Conservation (phyloP, 2,888 invertebrate genomes). For the Phymatocera aterrima region DNA sequence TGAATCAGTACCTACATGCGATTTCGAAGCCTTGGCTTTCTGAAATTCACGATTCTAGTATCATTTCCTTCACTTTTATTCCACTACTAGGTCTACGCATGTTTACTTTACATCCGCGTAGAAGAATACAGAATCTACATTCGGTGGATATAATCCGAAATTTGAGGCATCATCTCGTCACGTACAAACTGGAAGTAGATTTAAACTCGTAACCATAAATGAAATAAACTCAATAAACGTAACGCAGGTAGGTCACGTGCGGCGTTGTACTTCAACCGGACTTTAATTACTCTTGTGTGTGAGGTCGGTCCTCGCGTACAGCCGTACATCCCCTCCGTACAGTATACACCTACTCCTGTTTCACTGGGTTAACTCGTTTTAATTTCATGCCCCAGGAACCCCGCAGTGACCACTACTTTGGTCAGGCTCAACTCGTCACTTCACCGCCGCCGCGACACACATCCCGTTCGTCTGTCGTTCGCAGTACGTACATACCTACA, state of each 20-base stretch:
- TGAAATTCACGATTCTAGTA: neutral
- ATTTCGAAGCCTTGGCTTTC: constrained; percentile 16
- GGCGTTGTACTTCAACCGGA: neutral
- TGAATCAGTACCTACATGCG: constrained; percentile 37
- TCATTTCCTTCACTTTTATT: neutral
- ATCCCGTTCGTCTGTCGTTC: neutral
- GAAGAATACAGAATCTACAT: too few relatives aligned
- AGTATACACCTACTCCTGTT: constrained; percentile 44
- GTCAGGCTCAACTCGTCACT: constrained; percentile 36
- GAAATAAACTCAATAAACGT: constrained; percentile 2
- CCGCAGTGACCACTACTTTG: constrained; percentile 39
- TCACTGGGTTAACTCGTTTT: constrained; percentile 53
- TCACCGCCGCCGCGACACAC: constrained; percentile 30
- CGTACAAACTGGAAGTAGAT: neutral
- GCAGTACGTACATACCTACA: neutral
- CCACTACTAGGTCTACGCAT: too few relatives aligned
- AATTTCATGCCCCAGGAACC: constrained; percentile 56
- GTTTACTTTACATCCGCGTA: too few relatives aligned
- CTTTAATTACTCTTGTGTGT: constrained; percentile 17
- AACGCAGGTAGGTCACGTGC: constrained; percentile 16
- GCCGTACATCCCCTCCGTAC: too few relatives aligned
- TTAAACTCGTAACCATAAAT: neutral
- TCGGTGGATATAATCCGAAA: too few relatives aligned
- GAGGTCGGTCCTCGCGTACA: too few relatives aligned
- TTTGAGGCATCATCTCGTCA: neutral